Percentiles rank a stretch among this genome's conserved stretches.
These are phyloP conservation scores for Labeo rohita DNA, from an alignment of 2,113 vertebrate genomes.

Conservation along the genomic window DNA sequence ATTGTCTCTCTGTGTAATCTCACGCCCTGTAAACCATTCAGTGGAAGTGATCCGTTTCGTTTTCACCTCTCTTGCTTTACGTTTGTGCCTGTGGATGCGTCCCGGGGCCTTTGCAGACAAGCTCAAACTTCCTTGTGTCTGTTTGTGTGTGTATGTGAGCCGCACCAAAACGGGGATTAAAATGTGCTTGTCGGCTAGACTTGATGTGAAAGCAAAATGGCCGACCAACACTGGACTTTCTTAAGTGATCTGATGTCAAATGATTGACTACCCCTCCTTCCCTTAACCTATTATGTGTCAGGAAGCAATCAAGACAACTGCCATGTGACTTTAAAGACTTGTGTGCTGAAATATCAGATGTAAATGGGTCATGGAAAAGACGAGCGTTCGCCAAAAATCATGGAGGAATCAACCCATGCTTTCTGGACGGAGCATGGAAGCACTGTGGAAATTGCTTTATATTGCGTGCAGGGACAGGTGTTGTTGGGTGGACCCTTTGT, in stretches of 20 bases:
- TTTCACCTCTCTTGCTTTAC: slow-evolving; percentile 54
- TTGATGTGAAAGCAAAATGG: slow-evolving; percentile 64
- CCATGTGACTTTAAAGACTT: slow-evolving; percentile 60
- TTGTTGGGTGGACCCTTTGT: slow-evolving; percentile 34
- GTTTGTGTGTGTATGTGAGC: slow-evolving; percentile 46
- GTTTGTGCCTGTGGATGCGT: slow-evolving; percentile 61
- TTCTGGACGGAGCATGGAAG: slow-evolving; percentile 1
- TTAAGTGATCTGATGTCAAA: slow-evolving; percentile 53
- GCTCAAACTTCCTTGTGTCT: slow-evolving; percentile 42
- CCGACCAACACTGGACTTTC: slow-evolving; percentile 55
- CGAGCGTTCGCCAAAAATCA: slow-evolving; percentile 15
- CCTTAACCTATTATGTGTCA: slow-evolving; percentile 55
- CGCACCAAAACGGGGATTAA: slow-evolving; percentile 35
- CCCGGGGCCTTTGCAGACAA: slow-evolving; percentile 60
- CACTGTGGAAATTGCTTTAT: slow-evolving; percentile 32
- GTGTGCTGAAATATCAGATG: slow-evolving; percentile 64
- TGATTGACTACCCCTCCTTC: slow-evolving; percentile 15
- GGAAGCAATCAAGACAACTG: slow-evolving; percentile 62
- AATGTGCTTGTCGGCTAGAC: slow-evolving; percentile 63
- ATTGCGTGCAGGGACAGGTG: background rate
- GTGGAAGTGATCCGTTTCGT: slow-evolving; percentile 58
- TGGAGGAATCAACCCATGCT: slow-evolving; percentile 23
- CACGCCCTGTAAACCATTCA: slow-evolving; percentile 57
- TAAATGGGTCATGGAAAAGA: slow-evolving; percentile 15
- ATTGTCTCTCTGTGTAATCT: slow-evolving; percentile 61